Percentiles rank a stretch among this genome's conserved stretches.
Conservation (phyloP, 2,113 vertebrate genomes). For the Tamias sibiricus region DNA sequence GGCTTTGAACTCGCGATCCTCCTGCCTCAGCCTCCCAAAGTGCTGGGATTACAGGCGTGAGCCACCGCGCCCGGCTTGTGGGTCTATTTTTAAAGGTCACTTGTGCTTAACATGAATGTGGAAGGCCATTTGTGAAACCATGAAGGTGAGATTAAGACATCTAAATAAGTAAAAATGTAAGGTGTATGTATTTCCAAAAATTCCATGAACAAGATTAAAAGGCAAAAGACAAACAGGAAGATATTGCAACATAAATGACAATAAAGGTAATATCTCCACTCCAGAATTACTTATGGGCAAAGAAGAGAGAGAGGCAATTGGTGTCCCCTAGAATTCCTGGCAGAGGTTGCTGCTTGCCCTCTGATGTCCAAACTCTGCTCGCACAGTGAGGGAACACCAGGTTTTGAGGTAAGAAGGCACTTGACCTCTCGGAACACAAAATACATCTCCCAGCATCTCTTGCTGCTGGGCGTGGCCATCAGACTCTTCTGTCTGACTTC, state of each 20-base stretch:
- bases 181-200: neutral
- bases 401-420: neutral
- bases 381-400: neutral
- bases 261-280: neutral
- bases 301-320: neutral
- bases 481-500: neutral
- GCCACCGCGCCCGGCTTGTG: too few species aligned
- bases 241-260: neutral
- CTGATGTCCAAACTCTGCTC: neutral
- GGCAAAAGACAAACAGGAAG: neutral
- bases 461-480: neutral
- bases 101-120: neutral
- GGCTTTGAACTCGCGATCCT: too few species aligned
- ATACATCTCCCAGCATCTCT: neutral
- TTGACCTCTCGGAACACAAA: neutral
- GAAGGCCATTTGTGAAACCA: neutral
- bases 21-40: too few species aligned
- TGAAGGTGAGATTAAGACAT: neutral
- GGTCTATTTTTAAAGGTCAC: neutral
- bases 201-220: neutral
- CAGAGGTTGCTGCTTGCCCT: neutral
- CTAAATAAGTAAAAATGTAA: neutral
- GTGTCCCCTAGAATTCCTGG: neutral
- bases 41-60: too few species aligned
- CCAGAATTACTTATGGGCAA: neutral